Conservation (phyloP, 2,888 invertebrate species). For the Campoplex capitator region DNA sequence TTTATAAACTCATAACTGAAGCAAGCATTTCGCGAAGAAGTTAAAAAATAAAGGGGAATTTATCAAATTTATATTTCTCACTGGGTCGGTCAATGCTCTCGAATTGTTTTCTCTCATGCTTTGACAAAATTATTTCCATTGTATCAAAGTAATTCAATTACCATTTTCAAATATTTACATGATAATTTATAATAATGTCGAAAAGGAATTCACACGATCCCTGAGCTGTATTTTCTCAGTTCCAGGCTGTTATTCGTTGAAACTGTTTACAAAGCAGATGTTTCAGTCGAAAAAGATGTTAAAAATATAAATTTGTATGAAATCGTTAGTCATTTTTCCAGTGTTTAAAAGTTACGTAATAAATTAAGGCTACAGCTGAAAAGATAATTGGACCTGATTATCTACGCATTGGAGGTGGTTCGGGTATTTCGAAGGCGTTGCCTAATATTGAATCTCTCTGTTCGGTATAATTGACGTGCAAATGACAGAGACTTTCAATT, state of each 20-base stretch:
- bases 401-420: conserved; percentile 72
- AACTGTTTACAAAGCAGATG: not conserved
- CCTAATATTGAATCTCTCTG: conserved; percentile 63
- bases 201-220: not conserved
- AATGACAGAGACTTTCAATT: conserved; percentile 70
- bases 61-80: not conserved
- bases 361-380: conserved; percentile 15
- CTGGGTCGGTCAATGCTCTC: not conserved
- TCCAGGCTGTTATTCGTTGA: not conserved
- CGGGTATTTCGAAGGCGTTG: conserved; percentile 58
- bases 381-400: conserved; percentile 48
- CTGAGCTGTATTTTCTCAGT: not conserved
- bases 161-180: not conserved
- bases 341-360: not conserved
- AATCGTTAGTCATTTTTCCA: not conserved
- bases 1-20: not conserved
- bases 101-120: not conserved
- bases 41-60: not conserved
- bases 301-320: conserved; percentile 3
- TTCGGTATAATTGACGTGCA: conserved; percentile 74
- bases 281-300: not conserved
- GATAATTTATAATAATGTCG: not conserved
- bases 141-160: not conserved
- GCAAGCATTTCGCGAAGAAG: not conserved
- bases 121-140: not conserved